Evolutionary conservation across 1,140 invertebrate species (phyloP), one percentile per base, ranked within the genome.

Genomic region (Bactericera cockerelli): DNA sequence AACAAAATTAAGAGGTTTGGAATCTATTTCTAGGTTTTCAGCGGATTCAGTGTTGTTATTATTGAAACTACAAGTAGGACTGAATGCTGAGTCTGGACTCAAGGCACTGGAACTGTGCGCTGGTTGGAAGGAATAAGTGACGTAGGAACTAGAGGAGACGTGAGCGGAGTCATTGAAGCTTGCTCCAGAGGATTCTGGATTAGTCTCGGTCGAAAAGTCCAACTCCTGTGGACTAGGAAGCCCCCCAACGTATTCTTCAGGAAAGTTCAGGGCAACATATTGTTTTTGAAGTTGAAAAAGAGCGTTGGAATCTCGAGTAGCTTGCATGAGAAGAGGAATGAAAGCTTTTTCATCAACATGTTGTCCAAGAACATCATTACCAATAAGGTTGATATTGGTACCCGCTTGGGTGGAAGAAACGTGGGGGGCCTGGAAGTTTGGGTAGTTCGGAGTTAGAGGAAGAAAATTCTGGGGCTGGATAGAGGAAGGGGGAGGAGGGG

Each of bases 341-440:
- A 49, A 49, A 4, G 42, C 42, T 49, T 49, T 49, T 16, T 49
- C 42, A 49, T 49, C 22, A 49, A 49, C 42, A 49, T 49, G n/a
- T 49, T 49, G 42, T 49, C 42, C 42, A 10, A 49, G 22, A 49
- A 49, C 42, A 49, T 49, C 22, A 71, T 80, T 80, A 81, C 81
- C 81, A 83, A 77, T 82, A 83, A 77, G 81, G 82, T 71, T 81
- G 79, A 66, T 75, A 74, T 73, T 75, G 75, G 72, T 76, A 76
- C 59, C 62, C 60, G 56, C 62, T 59, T 67, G 76, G 80, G 73
- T 81, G 81, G 77, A 79, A 81, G 78, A 82, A 84, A 83, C 81
- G 82, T 84, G 81, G 82, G 82, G 82, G 83, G 82, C 79, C 79
- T 79, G 80, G 76, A 73, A 82, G 82, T 84, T 84, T 84, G 82